Evolutionary conservation across 2,113 vertebrate genomes (phyloP), one percentile per base, ranked within the genome.

Genomic region (Pantherophis guttatus): DNA sequence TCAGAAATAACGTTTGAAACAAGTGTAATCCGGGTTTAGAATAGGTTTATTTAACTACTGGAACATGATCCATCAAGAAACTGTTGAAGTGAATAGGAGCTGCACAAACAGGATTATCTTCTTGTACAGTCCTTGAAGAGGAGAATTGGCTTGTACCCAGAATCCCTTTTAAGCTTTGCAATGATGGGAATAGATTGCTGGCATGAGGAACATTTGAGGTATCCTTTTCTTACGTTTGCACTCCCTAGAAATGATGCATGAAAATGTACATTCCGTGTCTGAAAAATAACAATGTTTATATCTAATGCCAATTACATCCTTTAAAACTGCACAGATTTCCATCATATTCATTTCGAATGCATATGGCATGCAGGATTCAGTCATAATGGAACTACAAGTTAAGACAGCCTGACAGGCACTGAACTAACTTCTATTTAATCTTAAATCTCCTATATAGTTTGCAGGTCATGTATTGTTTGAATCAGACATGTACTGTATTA

Each of bases 221-320:
- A 44, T 88, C 93, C 95, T 95, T 96, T 59, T 94, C 89, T 88
- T 57, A 94, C 88, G 11, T 95, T 95, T 95, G 87, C 39, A 89
- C n/a, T 85, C 50, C 9, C 95, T 91, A 39, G 48, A 91, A 93
- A 94, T 96, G 93, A 94, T 96, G 94, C 95, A 91, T 96, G 91
- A 96, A 50, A 92, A 94, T 50, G 23, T 87, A 89, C 48, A 88
- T 57, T 3, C 1, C 48, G 24, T 85, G 81, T 93, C 94, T 90
- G 92, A 94, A 94, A 62, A 95, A 96, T 93, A 94, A 94, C 85
- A 95, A 65, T 89, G 50, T 53, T 94, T 90, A 70, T 94, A 85
- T 94, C 91, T 94, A 94, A 94, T 86, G 48, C 88, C 87, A 94
- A 88, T 85, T 58, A 93, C 62, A 24, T 58, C 95, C 92, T 93